Base-by-base conservation (phyloP, 2,797 vertebrate species). In the Xenops minutus region DNA sequence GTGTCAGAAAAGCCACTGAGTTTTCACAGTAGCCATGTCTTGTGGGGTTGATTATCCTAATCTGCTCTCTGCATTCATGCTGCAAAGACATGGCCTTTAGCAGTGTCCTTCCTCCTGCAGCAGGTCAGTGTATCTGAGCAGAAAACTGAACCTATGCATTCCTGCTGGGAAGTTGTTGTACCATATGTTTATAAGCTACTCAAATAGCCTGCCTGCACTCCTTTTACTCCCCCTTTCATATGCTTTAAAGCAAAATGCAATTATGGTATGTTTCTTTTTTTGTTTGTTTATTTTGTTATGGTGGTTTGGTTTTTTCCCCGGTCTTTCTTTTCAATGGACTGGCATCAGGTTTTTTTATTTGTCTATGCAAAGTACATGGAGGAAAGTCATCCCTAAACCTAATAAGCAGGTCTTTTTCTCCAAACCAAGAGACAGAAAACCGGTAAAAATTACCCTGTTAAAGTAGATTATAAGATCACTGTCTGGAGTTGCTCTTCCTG, bases 271-370 rank as follows among this genome's bases (percentile, higher is more conserved):
- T 44, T 75, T 43, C 11, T 51, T 52, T 48, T 6, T 27, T 55
- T 56, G 9, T 34, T 81, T 54, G 14, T 44, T 49, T 39, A 9
- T 3, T 3, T 11, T n/a, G 26, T 49, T 21, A 7, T 8, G 12
- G 11, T 52, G 16, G 9, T 34, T 76, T 52, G 16, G 15, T 22
- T 22, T 7, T 24, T 29, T 4, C 2, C 8, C 3, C 3, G 1
- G 6, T 21, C 14, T 61, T 92, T 43, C 3, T 91, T 61, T 78
- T 72, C 15, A 32, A 0, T 39, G 15, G 69, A 16, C 17, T 66
- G 8, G 6, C 26, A 55, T 43, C 26, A 41, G 12, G 2, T 12
- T 54, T 89, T 71, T 61, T 68, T 3, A 52, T 78, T 78, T 30
- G 7, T 66, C 18, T 30, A 17, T 61, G 36, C 8, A 30, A 48